Base-by-base conservation (phyloP, 2,797 vertebrate genomes). In the Lepilemur septentrionalis region DNA sequence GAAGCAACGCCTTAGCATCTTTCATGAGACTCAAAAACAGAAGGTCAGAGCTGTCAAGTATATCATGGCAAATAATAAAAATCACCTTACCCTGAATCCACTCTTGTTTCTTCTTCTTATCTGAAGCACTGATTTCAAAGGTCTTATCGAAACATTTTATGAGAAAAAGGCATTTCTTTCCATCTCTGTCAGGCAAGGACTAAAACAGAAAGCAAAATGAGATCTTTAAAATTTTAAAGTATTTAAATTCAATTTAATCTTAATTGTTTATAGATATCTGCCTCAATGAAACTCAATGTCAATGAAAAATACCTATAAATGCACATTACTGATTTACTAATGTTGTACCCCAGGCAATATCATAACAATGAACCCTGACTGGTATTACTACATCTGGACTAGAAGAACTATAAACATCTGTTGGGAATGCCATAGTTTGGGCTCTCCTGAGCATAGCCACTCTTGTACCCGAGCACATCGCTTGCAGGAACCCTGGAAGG, bases 71-170 rank as follows among this genome's bases (percentile, higher is more conserved):
- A 93, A 80, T 22, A 83, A 93, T 84, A 65, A 86, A 87, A 84
- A 59, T 38, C 1, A 52, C 1, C 97, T 98, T 98, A 99, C 99
- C 99, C 98, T 99, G 99, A 97, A 99, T 99, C 99, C 99, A 99
- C 96, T 99, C 99, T 97, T 99, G 99, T 93, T 99, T 99, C 98
- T 99, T 99, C 99, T 99, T 99, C 98, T 99, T 99, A 98, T 99
- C 99, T 1, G 99, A 99, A 7, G 99, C 99, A 73, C 99, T 99
- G 98, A 99, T 99, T 98, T 99, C 99, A 98, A 99, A 99, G 96
- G 98, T 99, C 98, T 99, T 99, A 35, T 99, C 99, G 9, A 99
- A 98, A 73, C 99, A 99, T 96, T 99, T 99, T 97, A 99, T 99
- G 95, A 99, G 98, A 97, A 99, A 99, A 93, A 99, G 99, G 75